Conservation (phyloP, 2,797 vertebrate genomes). For the Microcaecilia unicolor region DNA sequence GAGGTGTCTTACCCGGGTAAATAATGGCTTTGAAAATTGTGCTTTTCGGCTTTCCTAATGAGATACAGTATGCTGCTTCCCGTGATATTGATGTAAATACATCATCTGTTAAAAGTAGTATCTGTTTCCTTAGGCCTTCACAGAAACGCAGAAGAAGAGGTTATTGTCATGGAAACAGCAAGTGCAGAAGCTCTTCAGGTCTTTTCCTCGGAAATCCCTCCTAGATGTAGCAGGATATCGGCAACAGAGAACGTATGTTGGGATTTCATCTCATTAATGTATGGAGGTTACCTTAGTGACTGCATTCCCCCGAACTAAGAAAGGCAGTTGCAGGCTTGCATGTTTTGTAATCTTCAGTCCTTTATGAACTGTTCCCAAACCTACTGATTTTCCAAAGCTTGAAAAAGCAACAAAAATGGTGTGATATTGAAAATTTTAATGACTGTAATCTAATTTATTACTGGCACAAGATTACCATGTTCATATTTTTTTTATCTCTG, state of each 20-base stretch:
- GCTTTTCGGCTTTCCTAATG: neutral
- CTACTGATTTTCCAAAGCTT: too few species aligned
- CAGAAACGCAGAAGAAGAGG: constrained; percentile 95
- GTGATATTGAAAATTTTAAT: too few species aligned
- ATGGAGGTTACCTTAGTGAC: neutral
- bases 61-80: neutral
- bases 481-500: too few species aligned
- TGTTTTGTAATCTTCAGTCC: too few species aligned
- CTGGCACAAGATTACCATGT: too few species aligned
- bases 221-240: constrained; percentile 89
- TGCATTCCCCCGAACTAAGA: neutral
- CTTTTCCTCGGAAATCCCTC: constrained; percentile 93
- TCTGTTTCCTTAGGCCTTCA: constrained; percentile 73
- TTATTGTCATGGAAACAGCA: constrained; percentile 99
- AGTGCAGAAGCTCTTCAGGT: constrained; percentile 96
- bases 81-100: too few species aligned
- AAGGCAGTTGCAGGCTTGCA: too few species aligned
- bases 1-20: neutral
- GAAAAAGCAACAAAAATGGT: too few species aligned
- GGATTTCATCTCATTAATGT: neutral
- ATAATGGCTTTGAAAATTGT: constrained; percentile 12
- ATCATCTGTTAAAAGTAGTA: constrained; percentile 12
- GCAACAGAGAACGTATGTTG: constrained; percentile 78
- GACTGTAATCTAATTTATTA: too few species aligned
- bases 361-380: too few species aligned